Percentiles rank a stretch among this genome's conserved stretches.
Evolutionary conservation across 2,113 vertebrate genomes (phyloP).

Genomic region (Cricetomys ansorgei): DNA sequence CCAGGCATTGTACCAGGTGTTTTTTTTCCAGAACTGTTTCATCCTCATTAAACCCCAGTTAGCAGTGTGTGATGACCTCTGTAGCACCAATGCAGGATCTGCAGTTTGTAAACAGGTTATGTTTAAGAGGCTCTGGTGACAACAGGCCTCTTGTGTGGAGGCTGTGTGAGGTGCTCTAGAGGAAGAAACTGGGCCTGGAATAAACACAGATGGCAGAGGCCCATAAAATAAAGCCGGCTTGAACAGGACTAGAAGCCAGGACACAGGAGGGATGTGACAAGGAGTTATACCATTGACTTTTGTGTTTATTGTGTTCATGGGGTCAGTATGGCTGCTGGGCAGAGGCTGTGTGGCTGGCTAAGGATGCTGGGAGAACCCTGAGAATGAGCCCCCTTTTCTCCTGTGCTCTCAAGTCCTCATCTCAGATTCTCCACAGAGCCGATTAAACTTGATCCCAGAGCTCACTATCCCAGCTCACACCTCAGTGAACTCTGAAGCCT

Average conservation of each 20-base stretch:
- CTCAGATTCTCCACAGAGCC: background rate
- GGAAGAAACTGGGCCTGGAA: background rate
- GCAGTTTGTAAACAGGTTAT: background rate
- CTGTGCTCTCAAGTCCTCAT: background rate
- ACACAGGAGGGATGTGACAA: background rate
- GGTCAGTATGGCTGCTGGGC: background rate
- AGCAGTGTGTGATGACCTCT: background rate
- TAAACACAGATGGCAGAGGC: background rate
- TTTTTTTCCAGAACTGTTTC: background rate
- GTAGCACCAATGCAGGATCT: rapidly evolving
- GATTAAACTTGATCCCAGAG: background rate
- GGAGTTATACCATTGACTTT: too few species aligned
- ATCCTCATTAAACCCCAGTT: background rate
- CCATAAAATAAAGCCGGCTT: background rate
- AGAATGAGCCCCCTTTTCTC: background rate
- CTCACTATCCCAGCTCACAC: background rate
- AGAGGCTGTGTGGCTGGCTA: background rate
- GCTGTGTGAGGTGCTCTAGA: background rate
- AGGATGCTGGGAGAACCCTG: background rate
- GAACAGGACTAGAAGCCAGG: background rate
- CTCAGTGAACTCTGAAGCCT: background rate
- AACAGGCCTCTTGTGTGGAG: background rate
- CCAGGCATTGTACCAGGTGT: rapidly evolving
- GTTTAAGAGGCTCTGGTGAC: background rate
- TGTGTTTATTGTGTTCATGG: too few species aligned